Evolutionary conservation across 2,797 vertebrate genomes (phyloP), one percentile per base, ranked within the genome.

Genomic region (Notoglanidium macrostoma): DNA sequence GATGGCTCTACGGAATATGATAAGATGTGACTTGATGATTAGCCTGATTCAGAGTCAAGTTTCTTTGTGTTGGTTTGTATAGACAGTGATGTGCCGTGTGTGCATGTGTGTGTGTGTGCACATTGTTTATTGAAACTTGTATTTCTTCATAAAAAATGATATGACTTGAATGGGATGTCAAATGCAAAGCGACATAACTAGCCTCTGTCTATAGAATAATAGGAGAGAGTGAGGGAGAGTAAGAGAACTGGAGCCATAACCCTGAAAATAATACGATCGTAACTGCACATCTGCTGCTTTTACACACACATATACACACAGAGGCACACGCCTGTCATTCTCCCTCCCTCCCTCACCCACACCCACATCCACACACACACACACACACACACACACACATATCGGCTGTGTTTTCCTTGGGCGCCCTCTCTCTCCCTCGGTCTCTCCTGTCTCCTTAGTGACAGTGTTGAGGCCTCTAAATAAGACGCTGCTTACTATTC

Each of bases 241-340:
- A 32, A 57, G 63, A 78, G 72, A 78, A 57, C 46, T 86, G 49
- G 51, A 88, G 70, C 84, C 77, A 88, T 88, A 91, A 87, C 88
- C 88, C 63, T 82, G 57, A 83, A 87, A 86, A 86, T 89, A 91
- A 91, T 89, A 86, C 55, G 63, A 88, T 86, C 54, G 54, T 86
- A 90, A 89, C 84, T 86, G 87, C 85, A 91, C 90, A 91, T 91
- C 88, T 88, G 86, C 84, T 89, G 83, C 81, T 89, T 85, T 89
- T 76, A 84, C 76, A 67, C 83, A 85, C 82, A 88, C 85, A 83
- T 72, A 87, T 83, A 87, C 85, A 87, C 87, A 90, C 87, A 68
- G 83, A 49, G 46, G 86, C 65, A 73, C 63, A 89, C 77, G 70
- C 82, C 81, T 79, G 85, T 86, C 85, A 8, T 84, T 73, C 68